Percentiles rank a stretch among this genome's conserved stretches.
phyloP scores from a whole-genome alignment of 2,113 vertebrate genomes.

The Setophaga coronata region DNA sequence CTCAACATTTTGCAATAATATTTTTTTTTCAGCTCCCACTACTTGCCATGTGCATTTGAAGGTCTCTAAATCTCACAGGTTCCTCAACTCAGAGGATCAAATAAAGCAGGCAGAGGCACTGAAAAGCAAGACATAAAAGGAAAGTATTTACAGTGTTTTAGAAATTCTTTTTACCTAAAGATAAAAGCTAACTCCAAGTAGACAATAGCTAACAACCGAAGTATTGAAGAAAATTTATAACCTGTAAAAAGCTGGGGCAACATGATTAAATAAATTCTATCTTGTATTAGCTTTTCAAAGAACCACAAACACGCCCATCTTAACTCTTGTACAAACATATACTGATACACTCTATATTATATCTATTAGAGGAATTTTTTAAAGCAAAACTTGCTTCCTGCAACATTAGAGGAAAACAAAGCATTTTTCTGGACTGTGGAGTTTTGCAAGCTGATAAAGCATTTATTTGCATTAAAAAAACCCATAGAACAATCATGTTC shows the following conservation, averaged over 20 bases:
- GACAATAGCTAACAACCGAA: not conserved
- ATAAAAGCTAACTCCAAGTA: not conserved
- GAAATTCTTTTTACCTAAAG: not conserved
- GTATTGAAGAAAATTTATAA: not conserved
- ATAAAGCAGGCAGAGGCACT: not conserved
- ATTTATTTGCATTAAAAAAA: not conserved
- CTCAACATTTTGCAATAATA: not conserved
- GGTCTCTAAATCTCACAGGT: not conserved
- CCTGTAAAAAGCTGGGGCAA: not conserved
- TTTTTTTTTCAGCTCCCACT: not conserved
- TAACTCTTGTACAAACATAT: not conserved
- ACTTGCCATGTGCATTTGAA: not conserved
- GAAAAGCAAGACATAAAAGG: not conserved
- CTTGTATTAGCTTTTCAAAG: not conserved
- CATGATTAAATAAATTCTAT: not conserved
- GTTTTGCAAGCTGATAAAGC: not conserved
- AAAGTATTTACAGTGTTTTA: not conserved
- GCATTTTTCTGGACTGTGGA: not conserved
- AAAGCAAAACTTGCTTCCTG: not conserved
- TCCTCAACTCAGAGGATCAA: not conserved
- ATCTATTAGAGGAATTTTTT: rapidly evolving
- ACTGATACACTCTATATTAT: not conserved
- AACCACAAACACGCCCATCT: not conserved
- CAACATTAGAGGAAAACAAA: not conserved
- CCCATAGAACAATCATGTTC: not conserved